Conservation (phyloP, 2,113 vertebrate genomes). For the Vombatus ursinus region DNA sequence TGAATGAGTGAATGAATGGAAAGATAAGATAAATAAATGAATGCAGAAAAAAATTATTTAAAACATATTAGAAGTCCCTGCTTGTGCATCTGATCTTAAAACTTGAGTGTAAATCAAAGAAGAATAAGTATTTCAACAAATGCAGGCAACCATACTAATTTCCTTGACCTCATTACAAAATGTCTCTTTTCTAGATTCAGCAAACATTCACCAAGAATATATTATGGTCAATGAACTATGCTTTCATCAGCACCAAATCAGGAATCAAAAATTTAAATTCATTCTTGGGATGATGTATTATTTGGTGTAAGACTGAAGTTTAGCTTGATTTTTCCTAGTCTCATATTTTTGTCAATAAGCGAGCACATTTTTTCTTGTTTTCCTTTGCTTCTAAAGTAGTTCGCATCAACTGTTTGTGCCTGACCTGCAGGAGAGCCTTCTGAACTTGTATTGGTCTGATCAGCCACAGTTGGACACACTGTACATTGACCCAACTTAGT, state of each 20-base stretch:
- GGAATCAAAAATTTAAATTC: background rate
- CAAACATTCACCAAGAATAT: background rate
- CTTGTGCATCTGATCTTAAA: background rate
- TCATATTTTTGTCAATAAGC: background rate
- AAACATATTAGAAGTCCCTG: background rate
- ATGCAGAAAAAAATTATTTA: background rate
- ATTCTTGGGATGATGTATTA: background rate
- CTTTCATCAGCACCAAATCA: background rate
- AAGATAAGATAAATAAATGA: background rate
- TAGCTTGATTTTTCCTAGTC: background rate
- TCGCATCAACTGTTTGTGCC: background rate
- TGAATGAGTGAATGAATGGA: background rate
- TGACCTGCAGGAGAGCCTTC: background rate
- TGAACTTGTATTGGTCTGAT: background rate
- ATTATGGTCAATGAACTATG: background rate
- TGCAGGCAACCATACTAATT: background rate
- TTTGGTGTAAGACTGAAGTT: background rate
- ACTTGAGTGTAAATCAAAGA: background rate
- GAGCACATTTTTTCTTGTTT: background rate
- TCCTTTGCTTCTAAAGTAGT: background rate
- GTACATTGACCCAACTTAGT: background rate
- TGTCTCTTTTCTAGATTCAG: background rate
- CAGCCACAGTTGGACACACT: background rate
- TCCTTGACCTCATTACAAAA: background rate
- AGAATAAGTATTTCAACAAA: background rate